Evolutionary conservation across 2,888 invertebrate species (phyloP), one percentile per base, ranked within the genome.

Genomic region (Sisyra nigra): DNA sequence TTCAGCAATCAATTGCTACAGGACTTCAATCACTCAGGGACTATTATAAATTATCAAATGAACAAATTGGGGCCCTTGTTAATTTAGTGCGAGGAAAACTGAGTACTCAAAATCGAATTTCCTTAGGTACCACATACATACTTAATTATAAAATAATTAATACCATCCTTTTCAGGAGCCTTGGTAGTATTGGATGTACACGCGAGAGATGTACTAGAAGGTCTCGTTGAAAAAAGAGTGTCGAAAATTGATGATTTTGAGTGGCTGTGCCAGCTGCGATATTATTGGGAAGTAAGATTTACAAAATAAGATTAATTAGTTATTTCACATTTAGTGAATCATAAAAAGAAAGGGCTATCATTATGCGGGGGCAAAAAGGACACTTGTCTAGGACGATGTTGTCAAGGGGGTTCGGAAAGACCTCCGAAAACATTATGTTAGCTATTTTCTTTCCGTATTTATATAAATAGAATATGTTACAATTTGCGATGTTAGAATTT

Each of bases 111-210:
- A 88, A 87, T 60, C 74, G 94, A 41, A 87, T 87, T 33, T 93
- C 92, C 1, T 67, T 94, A 9, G 85, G 80, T 78, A 59, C 56
- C 55, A 50, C n/a, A n/a, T n/a, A n/a, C 14, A 14, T 14, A 3
- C 10, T 36, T 3, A 36, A 24, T 24, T 7, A 5, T 24, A 24
- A 24, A 24, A 24, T 24, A 3, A 24, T 7, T 24, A 24, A 24
- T 5, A 24, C 24, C 5, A 5, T 24, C 24, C 24, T 40, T 54
- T 55, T 32, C 51, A 78, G 85, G 91, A 44, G 91, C 93, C 0
- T 62, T 94, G 48, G 88, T 94, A 1, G 89, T 92, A 6, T 64
- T 93, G 48, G 93, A 94, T 57, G 93, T 94, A 0, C 94, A 96
- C 58, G 88, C 89, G 1, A 72, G 91, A 52, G 93, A 94, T 61